Conservation (phyloP, 1,140 invertebrate species). For the Plodia interpunctella region DNA sequence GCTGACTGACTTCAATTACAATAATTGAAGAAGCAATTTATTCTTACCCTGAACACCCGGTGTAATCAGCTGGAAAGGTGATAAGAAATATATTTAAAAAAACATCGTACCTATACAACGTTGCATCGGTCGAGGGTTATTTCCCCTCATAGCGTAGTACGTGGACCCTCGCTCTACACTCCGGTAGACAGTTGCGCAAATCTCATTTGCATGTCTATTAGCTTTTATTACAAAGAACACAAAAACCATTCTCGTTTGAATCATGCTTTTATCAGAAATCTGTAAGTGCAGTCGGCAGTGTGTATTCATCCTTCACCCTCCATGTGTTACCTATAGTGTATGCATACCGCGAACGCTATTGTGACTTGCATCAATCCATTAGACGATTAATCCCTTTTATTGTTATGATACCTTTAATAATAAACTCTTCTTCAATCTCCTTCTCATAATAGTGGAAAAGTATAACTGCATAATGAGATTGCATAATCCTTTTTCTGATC, state of each 20-base stretch:
- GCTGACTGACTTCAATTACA: not conserved
- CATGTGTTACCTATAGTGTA: slow-evolving; percentile 63
- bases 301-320: slow-evolving; percentile 66
- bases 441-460: too few relatives aligned
- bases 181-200: slow-evolving; percentile 47
- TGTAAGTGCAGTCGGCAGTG: slow-evolving; percentile 35
- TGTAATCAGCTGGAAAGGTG: slow-evolving; percentile 43
- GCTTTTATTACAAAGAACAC: slow-evolving; percentile 22
- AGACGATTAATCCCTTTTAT: slow-evolving; percentile 62
- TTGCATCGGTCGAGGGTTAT: slow-evolving; percentile 45
- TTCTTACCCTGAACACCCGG: not conserved
- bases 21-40: not conserved
- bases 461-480: too few relatives aligned
- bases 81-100: slow-evolving; percentile 55
- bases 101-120: slow-evolving; percentile 43
- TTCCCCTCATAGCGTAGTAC: slow-evolving; percentile 48
- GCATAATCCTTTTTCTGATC: too few relatives aligned
- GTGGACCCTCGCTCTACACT: slow-evolving; percentile 56
- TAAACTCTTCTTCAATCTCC: slow-evolving; percentile 21
- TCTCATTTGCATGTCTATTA: slow-evolving; percentile 12
- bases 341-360: slow-evolving; percentile 63
- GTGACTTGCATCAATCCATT: slow-evolving; percentile 64
- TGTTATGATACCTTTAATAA: slow-evolving; percentile 50
- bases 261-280: slow-evolving; percentile 5
- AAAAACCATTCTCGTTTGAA: slow-evolving; percentile 39